Evolutionary conservation across 2,888 invertebrate species (phyloP).

Genomic region (Lycophotia porphyrea): DNA sequence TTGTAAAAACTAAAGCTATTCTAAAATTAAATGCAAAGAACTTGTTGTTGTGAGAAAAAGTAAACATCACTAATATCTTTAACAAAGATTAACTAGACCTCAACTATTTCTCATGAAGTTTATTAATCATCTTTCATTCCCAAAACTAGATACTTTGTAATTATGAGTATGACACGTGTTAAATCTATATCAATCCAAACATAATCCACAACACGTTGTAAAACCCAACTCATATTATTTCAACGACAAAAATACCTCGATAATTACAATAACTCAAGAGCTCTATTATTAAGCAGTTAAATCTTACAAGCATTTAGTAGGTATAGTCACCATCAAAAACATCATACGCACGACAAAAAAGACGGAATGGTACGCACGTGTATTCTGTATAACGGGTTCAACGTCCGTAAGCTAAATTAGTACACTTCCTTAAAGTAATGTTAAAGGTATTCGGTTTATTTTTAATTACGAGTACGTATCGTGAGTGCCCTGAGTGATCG

Average conservation of each 20-base stretch:
- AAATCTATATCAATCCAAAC: conserved; percentile 1
- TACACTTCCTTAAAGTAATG: conserved; percentile 78
- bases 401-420: conserved; percentile 83
- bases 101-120: no score
- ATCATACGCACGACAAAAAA: conserved; percentile 58
- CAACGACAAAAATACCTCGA: conserved; percentile 57
- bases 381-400: conserved; percentile 78
- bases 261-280: conserved; percentile 49
- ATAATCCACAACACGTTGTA: conserved; percentile 23
- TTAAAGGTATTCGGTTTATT: conserved; percentile 73
- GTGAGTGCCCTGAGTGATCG: conserved; percentile 67
- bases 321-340: conserved; percentile 58
- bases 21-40: no score
- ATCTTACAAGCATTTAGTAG: conserved; percentile 33
- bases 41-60: no score
- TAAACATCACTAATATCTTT: no score
- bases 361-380: conserved; percentile 77
- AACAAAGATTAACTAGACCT: no score
- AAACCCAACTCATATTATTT: conserved; percentile 50
- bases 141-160: no score
- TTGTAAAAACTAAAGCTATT: no score
- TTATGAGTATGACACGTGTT: conserved; percentile 18
- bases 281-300: conserved; percentile 52
- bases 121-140: no score
- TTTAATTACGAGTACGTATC: conserved; percentile 70